phyloP scores from a whole-genome alignment of 2,888 invertebrate genomes.

The Drosophila emarginata region DNA sequence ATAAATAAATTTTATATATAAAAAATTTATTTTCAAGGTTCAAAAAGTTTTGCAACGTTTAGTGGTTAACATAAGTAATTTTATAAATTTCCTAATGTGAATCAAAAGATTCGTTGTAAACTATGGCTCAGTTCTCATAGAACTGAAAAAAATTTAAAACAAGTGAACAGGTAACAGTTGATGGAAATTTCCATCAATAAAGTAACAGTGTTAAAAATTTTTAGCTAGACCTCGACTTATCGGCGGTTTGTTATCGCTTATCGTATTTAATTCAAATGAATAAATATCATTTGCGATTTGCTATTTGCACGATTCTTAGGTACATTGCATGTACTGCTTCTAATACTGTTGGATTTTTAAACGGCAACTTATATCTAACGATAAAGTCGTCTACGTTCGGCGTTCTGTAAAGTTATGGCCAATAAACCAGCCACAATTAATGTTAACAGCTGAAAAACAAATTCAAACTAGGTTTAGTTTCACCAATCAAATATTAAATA shows the following conservation, averaged over 20 bases:
- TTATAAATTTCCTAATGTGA: too few species aligned
- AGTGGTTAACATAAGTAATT: too few species aligned
- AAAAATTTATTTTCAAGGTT: too few species aligned
- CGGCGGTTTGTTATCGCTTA: neutral
- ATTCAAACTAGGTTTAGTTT: neutral
- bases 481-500: neutral
- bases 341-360: conserved; percentile 45
- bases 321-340: conserved; percentile 28
- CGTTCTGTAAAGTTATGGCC: conserved; percentile 71
- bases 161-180: neutral
- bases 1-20: too few species aligned
- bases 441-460: conserved; percentile 55
- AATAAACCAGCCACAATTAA: conserved; percentile 68
- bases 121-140: too few species aligned
- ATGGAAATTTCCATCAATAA: neutral
- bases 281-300: neutral
- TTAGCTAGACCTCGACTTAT: neutral
- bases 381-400: conserved; percentile 65
- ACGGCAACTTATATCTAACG: conserved; percentile 34
- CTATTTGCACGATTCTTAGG: neutral
- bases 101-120: too few species aligned
- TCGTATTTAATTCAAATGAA: neutral
- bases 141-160: too few species aligned
- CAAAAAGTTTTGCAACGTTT: too few species aligned
- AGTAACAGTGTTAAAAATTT: neutral